phyloP scores from a whole-genome alignment of 2,113 vertebrate species.

The Oostethus manadensis region DNA sequence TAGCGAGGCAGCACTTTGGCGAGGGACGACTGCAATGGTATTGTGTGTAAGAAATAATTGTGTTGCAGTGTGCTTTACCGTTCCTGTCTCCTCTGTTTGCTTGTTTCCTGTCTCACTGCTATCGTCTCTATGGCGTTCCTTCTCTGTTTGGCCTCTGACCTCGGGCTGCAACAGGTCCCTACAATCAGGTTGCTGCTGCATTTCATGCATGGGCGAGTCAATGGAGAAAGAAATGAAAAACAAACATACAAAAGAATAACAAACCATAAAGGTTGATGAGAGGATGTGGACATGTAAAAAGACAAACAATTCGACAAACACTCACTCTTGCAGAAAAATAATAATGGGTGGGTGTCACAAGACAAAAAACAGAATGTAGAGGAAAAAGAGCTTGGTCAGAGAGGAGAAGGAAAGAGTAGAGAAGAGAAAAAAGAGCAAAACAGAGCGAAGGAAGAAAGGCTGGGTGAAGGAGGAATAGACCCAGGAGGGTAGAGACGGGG shows the following conservation, averaged over 20 bases:
- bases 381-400: conserved; percentile 83
- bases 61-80: conserved; percentile 61
- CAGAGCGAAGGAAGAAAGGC: conserved; percentile 79
- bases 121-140: conserved; percentile 67
- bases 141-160: conserved; percentile 66
- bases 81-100: conserved; percentile 70
- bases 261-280: conserved; percentile 53
- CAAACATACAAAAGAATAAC: conserved; percentile 46
- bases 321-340: conserved; percentile 56
- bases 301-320: conserved; percentile 50
- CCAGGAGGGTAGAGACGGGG: conserved; percentile 1
- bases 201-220: conserved; percentile 85
- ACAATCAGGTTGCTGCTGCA: conserved; percentile 87
- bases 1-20: too few relatives aligned
- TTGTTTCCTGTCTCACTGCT: conserved; percentile 60
- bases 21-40: too few relatives aligned
- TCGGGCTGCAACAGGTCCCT: conserved; percentile 78
- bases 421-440: conserved; percentile 82
- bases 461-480: conserved; percentile 55
- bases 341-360: conserved; percentile 77
- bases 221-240: conserved; percentile 80
- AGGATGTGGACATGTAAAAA: conserved; percentile 39
- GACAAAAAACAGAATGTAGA: conserved; percentile 88
- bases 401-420: conserved; percentile 79
- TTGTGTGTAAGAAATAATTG: background rate